Base-by-base conservation (phyloP, 2,888 invertebrate species). In the Rhogogaster chlorosoma region DNA sequence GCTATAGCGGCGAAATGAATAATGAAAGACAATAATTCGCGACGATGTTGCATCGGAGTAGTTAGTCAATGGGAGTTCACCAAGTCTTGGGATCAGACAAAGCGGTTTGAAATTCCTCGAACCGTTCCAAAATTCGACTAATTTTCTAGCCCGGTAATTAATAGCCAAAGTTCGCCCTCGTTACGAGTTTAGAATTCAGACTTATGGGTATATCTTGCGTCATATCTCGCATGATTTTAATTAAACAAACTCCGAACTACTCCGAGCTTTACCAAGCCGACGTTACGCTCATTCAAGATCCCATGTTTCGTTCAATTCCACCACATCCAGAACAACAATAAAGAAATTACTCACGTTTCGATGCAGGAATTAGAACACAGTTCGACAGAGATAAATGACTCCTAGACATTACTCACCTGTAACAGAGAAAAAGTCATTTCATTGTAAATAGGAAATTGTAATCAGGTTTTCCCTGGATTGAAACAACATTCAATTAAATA, bases 271-370 rank as follows among this genome's bases (percentile, higher is more conserved):
- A 64, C 64, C 64, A 26, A 64, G 15, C 64, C 29, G 29, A 64
- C 29, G n/a, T 64, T 64, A 18, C 12, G 77, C 77, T 75, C 26
- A 38, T 75, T 75, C 36, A 6, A 75, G 77, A 42, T 78, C 10
- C 29, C 26, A 78, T 53, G 36, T 32, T 32, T n/a, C 32, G 3
- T 45, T 53, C 12, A 42, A 32, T 42, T n/a, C 9, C 29, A 71
- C 9, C 9, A 22, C 10, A 71, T 22, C 22, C 12, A 49, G 2
- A 61, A 61, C n/a, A 61, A 73, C 12, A 26, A 22, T 73, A 26
- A 26, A 45, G 9, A 12, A 45, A 73, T 73, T 77, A 77, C 77
- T 77, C 77, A 77, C 77, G 77, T 77, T 49, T 12, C 18, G n/a
- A 2, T 0, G 4, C 26, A 10, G 42, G 10, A n/a, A 73, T 42